Conservation (phyloP, 2,113 vertebrate genomes). For the Procavia capensis region DNA sequence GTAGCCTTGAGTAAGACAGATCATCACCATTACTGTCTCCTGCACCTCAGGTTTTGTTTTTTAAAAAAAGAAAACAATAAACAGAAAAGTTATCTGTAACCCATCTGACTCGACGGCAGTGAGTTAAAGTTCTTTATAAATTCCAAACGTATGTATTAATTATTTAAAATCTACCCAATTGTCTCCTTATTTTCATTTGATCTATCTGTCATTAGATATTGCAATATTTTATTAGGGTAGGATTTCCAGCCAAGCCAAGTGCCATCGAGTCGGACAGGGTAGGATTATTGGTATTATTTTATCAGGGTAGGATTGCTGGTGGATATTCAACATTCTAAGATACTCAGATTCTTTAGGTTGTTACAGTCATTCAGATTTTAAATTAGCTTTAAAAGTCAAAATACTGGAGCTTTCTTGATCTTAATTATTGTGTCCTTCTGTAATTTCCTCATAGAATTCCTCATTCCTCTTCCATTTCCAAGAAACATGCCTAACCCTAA, state of each 20-base stretch:
- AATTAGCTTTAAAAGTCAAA: neutral
- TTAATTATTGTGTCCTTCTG: neutral
- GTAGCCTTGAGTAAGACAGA: neutral
- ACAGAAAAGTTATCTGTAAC: neutral
- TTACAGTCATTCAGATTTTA: neutral
- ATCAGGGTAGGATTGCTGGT: neutral
- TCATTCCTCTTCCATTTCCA: neutral
- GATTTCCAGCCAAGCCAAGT: too few relatives aligned
- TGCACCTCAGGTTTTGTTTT: neutral
- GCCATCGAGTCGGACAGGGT: too few relatives aligned
- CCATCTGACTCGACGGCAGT: too few relatives aligned
- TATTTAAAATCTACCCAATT: neutral
- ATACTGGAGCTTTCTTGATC: neutral
- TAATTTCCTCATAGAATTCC: conserved; percentile 26
- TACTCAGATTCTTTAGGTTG: neutral
- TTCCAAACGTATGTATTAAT: neutral
- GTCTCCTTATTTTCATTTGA: conserved; percentile 13
- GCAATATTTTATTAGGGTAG: neutral
- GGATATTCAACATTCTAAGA: neutral
- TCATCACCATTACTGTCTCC: neutral
- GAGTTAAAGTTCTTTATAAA: neutral
- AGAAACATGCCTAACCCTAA: neutral
- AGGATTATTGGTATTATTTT: too few relatives aligned
- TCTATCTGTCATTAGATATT: neutral
- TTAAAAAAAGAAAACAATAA: neutral